phyloP scores from a whole-genome alignment of 2,113 vertebrate genomes.

The Bubo blakistoni region DNA sequence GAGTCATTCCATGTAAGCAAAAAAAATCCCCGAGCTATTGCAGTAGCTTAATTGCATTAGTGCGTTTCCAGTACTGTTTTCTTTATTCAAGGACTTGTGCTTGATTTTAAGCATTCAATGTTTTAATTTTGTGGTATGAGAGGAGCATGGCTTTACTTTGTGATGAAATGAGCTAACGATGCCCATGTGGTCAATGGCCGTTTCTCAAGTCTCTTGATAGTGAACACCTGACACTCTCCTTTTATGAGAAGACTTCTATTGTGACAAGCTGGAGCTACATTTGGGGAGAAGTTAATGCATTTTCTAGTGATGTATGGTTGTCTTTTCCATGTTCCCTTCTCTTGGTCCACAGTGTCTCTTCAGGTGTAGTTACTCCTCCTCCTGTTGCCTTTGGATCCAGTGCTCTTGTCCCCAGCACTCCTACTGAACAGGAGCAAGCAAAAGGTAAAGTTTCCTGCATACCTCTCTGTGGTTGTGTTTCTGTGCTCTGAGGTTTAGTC shows the following conservation, averaged over 20 bases:
- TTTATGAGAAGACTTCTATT: neutral
- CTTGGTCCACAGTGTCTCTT: constrained; percentile 76
- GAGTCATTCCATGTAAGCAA: constrained; percentile 82
- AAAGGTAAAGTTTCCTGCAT: constrained; percentile 61
- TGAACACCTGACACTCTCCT: neutral
- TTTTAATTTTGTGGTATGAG: neutral
- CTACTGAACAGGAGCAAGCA: constrained; percentile 78
- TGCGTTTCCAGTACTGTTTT: neutral
- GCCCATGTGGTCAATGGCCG: neutral
- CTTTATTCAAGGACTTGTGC: neutral
- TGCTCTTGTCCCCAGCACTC: constrained; percentile 87
- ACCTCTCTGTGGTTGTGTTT: neutral
- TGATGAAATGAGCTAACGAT: neutral
- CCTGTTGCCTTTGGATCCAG: constrained; percentile 73
- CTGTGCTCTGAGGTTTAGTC: neutral
- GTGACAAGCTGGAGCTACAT: neutral
- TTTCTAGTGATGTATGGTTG: neutral
- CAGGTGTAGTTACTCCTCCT: constrained; percentile 77
- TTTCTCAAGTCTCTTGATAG: neutral
- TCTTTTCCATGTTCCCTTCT: neutral
- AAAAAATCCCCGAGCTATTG: neutral
- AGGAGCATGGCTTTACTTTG: neutral
- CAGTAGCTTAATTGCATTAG: neutral
- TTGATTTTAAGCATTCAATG: neutral
- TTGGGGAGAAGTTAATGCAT: neutral